Percentiles rank a stretch among this genome's conserved stretches.
phyloP scores from a whole-genome alignment of 2,888 invertebrate genomes.

The Amphipyra tragopoginis region DNA sequence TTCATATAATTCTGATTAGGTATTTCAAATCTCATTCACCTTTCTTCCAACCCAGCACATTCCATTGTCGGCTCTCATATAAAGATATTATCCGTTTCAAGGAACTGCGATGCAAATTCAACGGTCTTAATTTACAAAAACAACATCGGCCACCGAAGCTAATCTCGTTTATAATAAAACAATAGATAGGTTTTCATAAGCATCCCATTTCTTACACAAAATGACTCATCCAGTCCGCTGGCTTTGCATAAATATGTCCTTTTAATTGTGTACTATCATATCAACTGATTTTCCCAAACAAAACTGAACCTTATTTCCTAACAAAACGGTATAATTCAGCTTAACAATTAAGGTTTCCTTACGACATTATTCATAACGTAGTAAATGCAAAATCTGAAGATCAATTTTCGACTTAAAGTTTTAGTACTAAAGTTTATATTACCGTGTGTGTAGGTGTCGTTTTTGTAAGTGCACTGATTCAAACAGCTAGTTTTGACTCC shows the following conservation, averaged over 20 bases:
- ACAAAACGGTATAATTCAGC: constrained; percentile 27
- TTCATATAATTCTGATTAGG: constrained; percentile 13
- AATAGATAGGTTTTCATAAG: constrained; percentile 69
- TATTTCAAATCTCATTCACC: constrained; percentile 5
- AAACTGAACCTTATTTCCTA: constrained; percentile 57
- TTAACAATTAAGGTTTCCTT: constrained; percentile 7
- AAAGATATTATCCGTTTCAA: constrained; percentile 49
- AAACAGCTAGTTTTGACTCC: constrained; percentile 86
- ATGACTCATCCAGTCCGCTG: constrained; percentile 77
- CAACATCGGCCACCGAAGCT: constrained; percentile 58
- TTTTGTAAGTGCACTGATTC: constrained; percentile 68
- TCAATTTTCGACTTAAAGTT: constrained; percentile 30
- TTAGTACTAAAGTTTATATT: constrained; percentile 44
- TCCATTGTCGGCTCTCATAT: constrained; percentile 32
- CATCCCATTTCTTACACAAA: constrained; percentile 78
- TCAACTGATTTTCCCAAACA: constrained; percentile 33
- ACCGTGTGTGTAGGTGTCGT: constrained; percentile 30
- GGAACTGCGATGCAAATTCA: constrained; percentile 55
- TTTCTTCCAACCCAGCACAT: constrained; percentile 29
- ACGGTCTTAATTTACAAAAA: constrained; percentile 73
- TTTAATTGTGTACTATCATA: constrained; percentile 71
- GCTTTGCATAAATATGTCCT: constrained; percentile 73
- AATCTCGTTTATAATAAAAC: constrained; percentile 74
- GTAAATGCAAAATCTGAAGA: constrained; percentile 39
- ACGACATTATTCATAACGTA: constrained; percentile 35